phyloP scores from a whole-genome alignment of 2,797 vertebrate genomes.

The Argentina silus region DNA sequence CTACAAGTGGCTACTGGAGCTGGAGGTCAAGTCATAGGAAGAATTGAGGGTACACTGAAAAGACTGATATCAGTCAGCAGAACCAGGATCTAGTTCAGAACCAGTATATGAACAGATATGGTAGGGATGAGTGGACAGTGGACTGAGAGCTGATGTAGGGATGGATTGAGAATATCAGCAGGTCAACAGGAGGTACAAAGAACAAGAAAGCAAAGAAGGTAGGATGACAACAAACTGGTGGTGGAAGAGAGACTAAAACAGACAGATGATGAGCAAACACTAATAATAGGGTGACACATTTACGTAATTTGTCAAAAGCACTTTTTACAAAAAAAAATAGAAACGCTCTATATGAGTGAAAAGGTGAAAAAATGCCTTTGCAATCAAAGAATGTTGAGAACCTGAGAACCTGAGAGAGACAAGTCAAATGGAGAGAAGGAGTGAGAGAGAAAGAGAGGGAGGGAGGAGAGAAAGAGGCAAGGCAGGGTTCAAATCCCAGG shows the following conservation, averaged over 20 bases:
- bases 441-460: not conserved
- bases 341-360: constrained; percentile 2
- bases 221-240: no score
- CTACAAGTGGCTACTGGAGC: not conserved
- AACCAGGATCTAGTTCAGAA: no score
- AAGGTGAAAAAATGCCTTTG: not conserved
- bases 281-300: no score
- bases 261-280: no score
- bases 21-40: not conserved
- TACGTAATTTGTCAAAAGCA: not conserved
- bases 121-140: no score
- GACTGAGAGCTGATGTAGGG: no score
- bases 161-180: not conserved
- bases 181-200: not conserved
- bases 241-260: no score
- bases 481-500: constrained; percentile 75
- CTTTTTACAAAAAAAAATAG: constrained; percentile 11
- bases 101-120: no score
- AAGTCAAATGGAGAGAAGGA: not conserved
- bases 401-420: not conserved
- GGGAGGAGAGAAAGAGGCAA: constrained; percentile 53
- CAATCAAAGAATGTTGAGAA: constrained; percentile 23
- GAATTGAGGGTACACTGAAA: not conserved
- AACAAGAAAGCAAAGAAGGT: no score
- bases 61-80: not conserved